Evolutionary conservation across 2,113 vertebrate species (phyloP).

Genomic region (Peromyscus maniculatus): DNA sequence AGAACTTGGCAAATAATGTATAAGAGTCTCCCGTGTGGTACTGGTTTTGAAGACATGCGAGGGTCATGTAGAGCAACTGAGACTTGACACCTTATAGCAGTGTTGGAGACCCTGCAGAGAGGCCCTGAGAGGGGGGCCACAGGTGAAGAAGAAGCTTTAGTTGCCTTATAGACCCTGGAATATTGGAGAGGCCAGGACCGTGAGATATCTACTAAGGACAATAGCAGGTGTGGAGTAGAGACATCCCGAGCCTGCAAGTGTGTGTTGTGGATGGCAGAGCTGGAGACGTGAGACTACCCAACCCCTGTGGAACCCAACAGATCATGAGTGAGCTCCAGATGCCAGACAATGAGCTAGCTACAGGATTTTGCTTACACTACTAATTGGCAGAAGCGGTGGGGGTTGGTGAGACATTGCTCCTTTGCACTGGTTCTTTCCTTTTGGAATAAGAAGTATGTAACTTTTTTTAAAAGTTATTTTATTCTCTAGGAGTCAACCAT

Average conservation of each 20-base stretch:
- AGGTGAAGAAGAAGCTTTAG: neutral
- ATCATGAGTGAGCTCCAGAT: neutral
- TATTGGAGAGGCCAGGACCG: neutral
- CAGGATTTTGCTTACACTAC: neutral
- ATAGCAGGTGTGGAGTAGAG: neutral
- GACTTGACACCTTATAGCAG: neutral
- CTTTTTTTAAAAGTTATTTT: neutral
- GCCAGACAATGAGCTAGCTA: neutral
- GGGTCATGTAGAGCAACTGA: neutral
- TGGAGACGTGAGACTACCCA: neutral
- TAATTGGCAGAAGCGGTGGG: too few relatives aligned
- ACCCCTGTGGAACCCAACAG: neutral
- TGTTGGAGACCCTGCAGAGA: neutral
- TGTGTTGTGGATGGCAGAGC: neutral
- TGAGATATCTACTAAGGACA: neutral
- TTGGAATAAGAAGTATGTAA: neutral
- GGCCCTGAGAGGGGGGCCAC: neutral
- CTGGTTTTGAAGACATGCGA: neutral
- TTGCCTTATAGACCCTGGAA: neutral
- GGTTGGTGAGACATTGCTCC: neutral
- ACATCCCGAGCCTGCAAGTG: neutral
- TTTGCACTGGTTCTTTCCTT: neutral
- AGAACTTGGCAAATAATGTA: neutral
- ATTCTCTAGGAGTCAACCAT: neutral
- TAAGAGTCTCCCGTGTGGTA: neutral